phyloP scores from a whole-genome alignment of 2,888 invertebrate species.

The Cantharis rustica region DNA sequence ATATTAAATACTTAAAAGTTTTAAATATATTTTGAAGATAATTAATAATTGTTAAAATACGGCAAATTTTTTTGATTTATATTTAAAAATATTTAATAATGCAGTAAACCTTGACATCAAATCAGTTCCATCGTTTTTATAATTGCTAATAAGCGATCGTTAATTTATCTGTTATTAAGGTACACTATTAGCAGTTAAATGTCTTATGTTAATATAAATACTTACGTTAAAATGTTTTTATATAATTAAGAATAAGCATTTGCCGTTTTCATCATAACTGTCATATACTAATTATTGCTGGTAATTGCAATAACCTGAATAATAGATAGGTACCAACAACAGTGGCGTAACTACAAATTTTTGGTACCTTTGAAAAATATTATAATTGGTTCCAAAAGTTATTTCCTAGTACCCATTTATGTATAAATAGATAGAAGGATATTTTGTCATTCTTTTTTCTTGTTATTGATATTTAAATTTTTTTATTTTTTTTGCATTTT shows the following conservation, averaged over 20 bases:
- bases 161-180: slow-evolving; percentile 4
- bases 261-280: not conserved
- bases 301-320: slow-evolving; percentile 3
- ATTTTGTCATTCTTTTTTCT: not conserved
- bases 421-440: not conserved
- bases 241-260: not conserved
- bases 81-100: not conserved
- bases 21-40: not conserved
- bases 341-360: not conserved
- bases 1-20: not conserved
- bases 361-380: not conserved
- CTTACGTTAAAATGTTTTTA: not conserved
- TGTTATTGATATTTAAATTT: not conserved
- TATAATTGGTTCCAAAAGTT: not conserved
- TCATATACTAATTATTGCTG: not conserved
- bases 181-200: not conserved
- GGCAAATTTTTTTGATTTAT: slow-evolving; percentile 2
- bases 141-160: slow-evolving; percentile 7
- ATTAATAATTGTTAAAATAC: not conserved
- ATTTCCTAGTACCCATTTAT: not conserved
- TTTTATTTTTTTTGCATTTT: not conserved
- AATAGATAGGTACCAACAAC: not conserved
- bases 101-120: slow-evolving; percentile 19
- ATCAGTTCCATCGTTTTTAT: slow-evolving; percentile 17
- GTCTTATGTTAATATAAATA: not conserved